These are phyloP conservation scores for Muscicapa comitata DNA, from an alignment of 2,797 vertebrate genomes.

Conservation along the genomic window DNA sequence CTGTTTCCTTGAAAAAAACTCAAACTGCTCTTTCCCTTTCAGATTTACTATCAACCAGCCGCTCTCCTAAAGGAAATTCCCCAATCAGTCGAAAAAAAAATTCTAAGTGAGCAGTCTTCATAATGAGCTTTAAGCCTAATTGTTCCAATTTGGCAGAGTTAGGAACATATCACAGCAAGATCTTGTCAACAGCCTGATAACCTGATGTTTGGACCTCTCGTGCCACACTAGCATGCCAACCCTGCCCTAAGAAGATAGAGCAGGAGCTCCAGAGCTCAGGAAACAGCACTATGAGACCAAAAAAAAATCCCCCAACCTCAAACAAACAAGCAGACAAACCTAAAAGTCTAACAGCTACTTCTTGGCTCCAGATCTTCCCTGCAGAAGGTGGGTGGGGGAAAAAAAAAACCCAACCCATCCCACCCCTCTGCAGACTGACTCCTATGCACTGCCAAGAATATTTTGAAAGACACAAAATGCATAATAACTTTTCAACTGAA, in stretches of 20 bases:
- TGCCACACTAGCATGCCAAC: background rate
- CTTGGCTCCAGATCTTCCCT: background rate
- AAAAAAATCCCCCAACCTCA: background rate
- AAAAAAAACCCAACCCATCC: background rate
- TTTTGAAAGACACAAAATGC: constrained; percentile 41
- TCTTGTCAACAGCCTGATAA: background rate
- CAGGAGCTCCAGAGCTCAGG: background rate
- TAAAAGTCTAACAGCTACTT: constrained; percentile 16
- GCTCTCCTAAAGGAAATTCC: background rate
- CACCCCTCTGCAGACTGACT: constrained; percentile 16
- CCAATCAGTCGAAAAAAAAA: background rate
- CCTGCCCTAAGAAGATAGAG: background rate
- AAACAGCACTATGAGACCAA: background rate
- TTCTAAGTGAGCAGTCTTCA: background rate
- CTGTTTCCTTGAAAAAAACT: background rate
- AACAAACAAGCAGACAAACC: background rate
- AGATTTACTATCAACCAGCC: background rate
- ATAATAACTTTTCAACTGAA: constrained; percentile 41
- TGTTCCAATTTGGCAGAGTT: background rate
- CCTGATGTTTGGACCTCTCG: fast-evolving
- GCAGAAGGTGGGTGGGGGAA: background rate
- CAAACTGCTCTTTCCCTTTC: background rate
- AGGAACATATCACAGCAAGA: background rate
- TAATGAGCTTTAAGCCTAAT: background rate
- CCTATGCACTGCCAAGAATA: constrained; percentile 26